Evolutionary conservation across 2,113 vertebrate genomes (phyloP), one percentile per base, ranked within the genome.

Genomic region (Coreoperca whiteheadi): DNA sequence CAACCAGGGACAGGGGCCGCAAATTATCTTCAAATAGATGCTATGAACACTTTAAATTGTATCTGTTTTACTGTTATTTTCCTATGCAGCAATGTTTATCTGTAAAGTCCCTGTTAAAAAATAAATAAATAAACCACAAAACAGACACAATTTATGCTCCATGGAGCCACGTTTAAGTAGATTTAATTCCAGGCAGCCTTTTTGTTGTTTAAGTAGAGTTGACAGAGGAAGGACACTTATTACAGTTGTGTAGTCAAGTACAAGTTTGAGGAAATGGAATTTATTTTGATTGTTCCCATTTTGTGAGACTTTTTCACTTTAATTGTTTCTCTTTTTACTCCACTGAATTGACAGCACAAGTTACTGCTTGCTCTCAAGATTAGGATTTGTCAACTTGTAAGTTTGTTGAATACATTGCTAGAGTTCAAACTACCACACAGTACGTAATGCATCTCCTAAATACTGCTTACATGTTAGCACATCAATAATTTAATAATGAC

Each of bases 251-350:
- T 30, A 28, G 8, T 21, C 23, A 1, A 46, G 25, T 72, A 34
- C 5, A 10, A 43, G 20, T 67, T 1, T 68, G 11, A 61, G 39
- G 69, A 69, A 43, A n/a, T 63, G 1, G 1, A 18, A 7, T 59
- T 54, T 53, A 9, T 79, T 74, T 71, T 25, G 16, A 84, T 74
- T 60, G 53, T 51, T 71, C 15, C 28, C 21, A 28, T 39, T 74
- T 50, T 11, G 8, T 37, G 6, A 28, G 64, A 81, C 21, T 1
- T 34, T 56, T 23, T 59, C 12, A n/a, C n/a, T n/a, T n/a, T n/a
- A n/a, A n/a, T n/a, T n/a, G n/a, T n/a, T n/a, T 39, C 1, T 25
- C 1, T 59, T 15, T 10, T 61, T 74, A n/a, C 7, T 61, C 0
- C 20, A 2, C 12, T n/a, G 23, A 15, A 8, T 37, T 61, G 30